These are phyloP conservation scores for Eulimnadia texana DNA, from an alignment of 1,140 invertebrate species.

Conservation along the genomic window DNA sequence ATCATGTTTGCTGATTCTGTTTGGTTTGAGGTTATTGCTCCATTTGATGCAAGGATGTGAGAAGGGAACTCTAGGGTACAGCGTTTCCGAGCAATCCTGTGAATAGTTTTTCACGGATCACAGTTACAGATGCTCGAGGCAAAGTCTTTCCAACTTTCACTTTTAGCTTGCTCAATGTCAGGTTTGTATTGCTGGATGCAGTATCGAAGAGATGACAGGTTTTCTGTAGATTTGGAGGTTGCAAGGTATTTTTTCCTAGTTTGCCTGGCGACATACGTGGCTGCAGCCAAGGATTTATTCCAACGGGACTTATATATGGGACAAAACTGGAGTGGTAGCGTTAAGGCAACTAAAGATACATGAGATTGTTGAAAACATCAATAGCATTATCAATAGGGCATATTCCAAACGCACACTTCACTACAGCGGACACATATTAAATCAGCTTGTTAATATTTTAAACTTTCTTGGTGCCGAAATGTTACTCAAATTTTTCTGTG, in stretches of 20 bases:
- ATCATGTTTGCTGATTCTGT: background rate
- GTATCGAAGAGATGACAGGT: background rate
- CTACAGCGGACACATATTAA: too few relatives aligned
- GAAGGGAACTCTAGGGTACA: background rate
- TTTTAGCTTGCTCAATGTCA: background rate
- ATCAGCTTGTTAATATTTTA: too few relatives aligned
- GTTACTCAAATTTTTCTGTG: too few relatives aligned
- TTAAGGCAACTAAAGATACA: background rate
- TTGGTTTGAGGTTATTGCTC: background rate
- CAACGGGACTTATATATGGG: background rate
- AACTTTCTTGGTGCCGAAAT: too few relatives aligned
- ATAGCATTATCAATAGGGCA: background rate
- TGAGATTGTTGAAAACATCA: background rate
- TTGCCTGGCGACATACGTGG: background rate
- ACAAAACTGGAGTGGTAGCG: background rate
- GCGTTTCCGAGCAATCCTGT: background rate
- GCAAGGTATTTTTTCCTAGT: background rate
- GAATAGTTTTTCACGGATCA: background rate
- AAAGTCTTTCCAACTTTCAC: background rate
- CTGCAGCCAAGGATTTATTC: background rate
- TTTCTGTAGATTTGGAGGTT: background rate
- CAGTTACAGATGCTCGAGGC: background rate
- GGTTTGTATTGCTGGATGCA: background rate
- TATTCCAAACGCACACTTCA: too few relatives aligned
- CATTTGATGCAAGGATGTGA: background rate